Evolutionary conservation across 2,888 invertebrate species (phyloP), one percentile per base, ranked within the genome.

Genomic region (Chloromyia formosa): DNA sequence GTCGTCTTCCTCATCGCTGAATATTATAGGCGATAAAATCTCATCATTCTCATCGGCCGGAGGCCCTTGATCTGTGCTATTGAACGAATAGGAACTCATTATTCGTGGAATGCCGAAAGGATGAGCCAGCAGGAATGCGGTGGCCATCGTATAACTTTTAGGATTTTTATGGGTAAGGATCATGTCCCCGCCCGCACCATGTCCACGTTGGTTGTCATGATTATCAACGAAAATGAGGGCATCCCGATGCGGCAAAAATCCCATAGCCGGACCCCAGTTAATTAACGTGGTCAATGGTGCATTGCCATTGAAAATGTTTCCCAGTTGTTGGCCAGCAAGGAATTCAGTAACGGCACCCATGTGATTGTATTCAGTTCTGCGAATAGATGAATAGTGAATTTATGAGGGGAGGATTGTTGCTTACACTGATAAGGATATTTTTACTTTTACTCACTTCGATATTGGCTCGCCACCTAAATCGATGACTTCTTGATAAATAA

Each of bases 71-170:
- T 79, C 77, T 10, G 45, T 61, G 49, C 88, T 78, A 1, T 83
- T 81, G 85, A 94, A 96, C 53, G 82, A 86, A 81, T 88, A 96
- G 79, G 94, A 94, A 81, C 94, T 94, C 92, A 96, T 94, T 75
- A 95, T 85, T 75, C 92, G 88, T 0, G 93, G 90, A 75, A 88
- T 86, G 0, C 93, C 93, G 79, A 93, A 93, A 0, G 93, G 90
- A 88, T 93, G 92, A 0, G 94, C 93, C 83, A 95, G 62, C 85
- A 88, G 89, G 82, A 89, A 91, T n/a, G 88, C 87, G 5, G 83
- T 85, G 0, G 89, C 89, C 82, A 78, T 82, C 80, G 84, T 86
- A 80, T 86, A 87, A 73, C 80, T 80, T 73, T 82, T 83, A 0
- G 84, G 74, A 7, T 79, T 77, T 73, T 84, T 83, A 80, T 85